Conservation (phyloP, 53 echinoderm and acorn worm genomes). For the Astropecten irregularis region DNA sequence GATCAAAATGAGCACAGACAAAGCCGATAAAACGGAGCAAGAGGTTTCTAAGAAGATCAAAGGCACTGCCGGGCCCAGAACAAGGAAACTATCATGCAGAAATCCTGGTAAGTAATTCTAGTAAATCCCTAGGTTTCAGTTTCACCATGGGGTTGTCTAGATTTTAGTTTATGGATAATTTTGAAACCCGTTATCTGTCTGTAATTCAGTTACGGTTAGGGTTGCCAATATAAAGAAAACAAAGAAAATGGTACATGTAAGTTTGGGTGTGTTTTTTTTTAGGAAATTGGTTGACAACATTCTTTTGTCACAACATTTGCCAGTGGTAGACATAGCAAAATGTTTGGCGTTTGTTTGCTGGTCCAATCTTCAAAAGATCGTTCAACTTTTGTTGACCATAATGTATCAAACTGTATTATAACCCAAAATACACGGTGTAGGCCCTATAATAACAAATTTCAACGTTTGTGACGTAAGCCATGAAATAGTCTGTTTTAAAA, state of each 20-base stretch:
- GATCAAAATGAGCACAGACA: background rate
- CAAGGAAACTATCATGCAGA: constrained; percentile 28
- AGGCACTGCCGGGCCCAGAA: background rate
- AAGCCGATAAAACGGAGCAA: background rate
- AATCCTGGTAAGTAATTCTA: constrained; percentile 17
- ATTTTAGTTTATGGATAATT: background rate
- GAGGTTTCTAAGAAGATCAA: background rate
- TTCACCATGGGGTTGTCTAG: no score
- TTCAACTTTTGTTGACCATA: no score
- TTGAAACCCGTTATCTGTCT: background rate
- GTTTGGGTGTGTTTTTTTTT: background rate
- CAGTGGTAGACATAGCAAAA: no score
- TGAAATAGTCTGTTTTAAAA: no score
- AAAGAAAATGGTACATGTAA: background rate
- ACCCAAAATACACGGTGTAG: no score
- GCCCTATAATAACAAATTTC: no score
- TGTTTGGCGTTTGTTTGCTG: no score
- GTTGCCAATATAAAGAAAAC: background rate
- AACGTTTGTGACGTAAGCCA: no score
- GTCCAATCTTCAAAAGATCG: background rate
- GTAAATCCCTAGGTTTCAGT: no score
- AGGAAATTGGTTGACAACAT: no score
- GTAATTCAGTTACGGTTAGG: background rate
- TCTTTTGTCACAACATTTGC: no score
- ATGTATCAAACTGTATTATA: no score